A percentile compares a stretch with the other conserved stretches of the same genome.
These are phyloP conservation scores for Chymomyza amoena DNA, from an alignment of 2,888 invertebrate species.

Conservation along the genomic window DNA sequence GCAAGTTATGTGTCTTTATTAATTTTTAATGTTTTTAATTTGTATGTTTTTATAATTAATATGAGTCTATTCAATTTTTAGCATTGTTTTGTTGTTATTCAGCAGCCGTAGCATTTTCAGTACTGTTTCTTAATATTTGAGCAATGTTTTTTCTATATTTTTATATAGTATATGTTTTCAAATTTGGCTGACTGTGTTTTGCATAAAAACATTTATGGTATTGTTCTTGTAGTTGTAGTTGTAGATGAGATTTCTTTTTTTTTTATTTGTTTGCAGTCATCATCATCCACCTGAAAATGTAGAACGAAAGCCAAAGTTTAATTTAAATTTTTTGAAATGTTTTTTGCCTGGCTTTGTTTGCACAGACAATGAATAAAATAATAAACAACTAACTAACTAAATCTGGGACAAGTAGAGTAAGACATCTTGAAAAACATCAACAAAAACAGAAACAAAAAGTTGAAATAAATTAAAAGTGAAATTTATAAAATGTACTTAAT, in stretches of 20 bases:
- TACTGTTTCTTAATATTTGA: neutral
- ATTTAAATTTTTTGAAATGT: constrained; percentile 21
- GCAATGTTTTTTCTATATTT: neutral
- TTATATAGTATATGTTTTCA: neutral
- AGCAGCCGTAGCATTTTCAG: neutral
- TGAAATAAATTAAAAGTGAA: constrained; percentile 65
- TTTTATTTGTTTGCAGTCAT: constrained; percentile 8
- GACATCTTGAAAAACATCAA: neutral
- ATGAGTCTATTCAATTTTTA: constrained; percentile 34
- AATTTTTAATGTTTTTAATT: constrained; percentile 12
- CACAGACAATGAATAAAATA: neutral
- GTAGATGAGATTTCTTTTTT: too few relatives aligned
- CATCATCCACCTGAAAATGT: constrained; percentile 38
- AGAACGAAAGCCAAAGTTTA: constrained; percentile 28
- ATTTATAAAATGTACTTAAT: neutral
- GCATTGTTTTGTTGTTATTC: constrained; percentile 19
- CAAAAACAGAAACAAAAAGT: constrained; percentile 33
- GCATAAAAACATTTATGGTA: neutral
- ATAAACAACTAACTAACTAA: neutral
- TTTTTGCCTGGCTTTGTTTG: neutral
- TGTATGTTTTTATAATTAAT: constrained; percentile 13
- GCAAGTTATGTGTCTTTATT: constrained; percentile 3
- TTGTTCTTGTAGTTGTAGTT: constrained; percentile 21
- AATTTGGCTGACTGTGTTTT: neutral
- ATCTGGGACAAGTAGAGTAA: neutral